phyloP scores from a whole-genome alignment of 92 coral and sea anemone species.

The Bergia puertoricense region DNA sequence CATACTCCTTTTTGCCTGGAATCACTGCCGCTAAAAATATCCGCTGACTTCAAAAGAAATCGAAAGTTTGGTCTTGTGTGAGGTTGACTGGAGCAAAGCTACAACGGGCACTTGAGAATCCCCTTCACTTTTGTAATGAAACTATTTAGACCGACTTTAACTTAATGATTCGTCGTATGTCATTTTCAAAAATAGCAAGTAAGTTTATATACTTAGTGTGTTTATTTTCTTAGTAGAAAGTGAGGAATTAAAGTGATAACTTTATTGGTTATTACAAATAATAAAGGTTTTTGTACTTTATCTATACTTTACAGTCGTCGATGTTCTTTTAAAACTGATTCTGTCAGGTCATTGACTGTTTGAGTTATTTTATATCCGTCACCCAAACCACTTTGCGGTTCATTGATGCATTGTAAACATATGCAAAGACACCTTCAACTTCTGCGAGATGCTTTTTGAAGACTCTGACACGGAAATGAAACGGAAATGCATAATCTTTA shows the following conservation, averaged over 20 bases:
- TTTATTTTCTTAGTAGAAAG: not conserved
- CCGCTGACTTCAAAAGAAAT: not conserved
- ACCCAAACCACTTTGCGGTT: not conserved
- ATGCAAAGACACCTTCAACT: not conserved
- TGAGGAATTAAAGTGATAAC: not conserved
- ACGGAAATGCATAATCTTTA: not conserved
- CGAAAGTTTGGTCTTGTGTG: not conserved
- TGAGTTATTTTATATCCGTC: too few relatives aligned
- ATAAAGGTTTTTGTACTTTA: too few relatives aligned
- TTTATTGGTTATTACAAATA: too few relatives aligned
- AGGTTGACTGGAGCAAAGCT: not conserved
- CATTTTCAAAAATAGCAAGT: not conserved
- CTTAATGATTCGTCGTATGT: not conserved
- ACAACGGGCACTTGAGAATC: not conserved
- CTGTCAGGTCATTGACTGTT: too few relatives aligned
- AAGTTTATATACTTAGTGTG: not conserved
- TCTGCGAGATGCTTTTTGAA: not conserved
- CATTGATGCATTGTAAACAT: not conserved
- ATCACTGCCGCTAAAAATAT: not conserved
- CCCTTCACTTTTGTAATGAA: not conserved
- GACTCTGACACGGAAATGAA: not conserved
- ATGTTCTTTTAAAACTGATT: too few relatives aligned
- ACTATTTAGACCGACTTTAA: not conserved
- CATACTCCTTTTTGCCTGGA: not conserved
- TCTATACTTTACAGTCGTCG: too few relatives aligned